Evolutionary conservation across 2,888 invertebrate genomes (phyloP), one percentile per base, ranked within the genome.

Genomic region (Gibbula magus): DNA sequence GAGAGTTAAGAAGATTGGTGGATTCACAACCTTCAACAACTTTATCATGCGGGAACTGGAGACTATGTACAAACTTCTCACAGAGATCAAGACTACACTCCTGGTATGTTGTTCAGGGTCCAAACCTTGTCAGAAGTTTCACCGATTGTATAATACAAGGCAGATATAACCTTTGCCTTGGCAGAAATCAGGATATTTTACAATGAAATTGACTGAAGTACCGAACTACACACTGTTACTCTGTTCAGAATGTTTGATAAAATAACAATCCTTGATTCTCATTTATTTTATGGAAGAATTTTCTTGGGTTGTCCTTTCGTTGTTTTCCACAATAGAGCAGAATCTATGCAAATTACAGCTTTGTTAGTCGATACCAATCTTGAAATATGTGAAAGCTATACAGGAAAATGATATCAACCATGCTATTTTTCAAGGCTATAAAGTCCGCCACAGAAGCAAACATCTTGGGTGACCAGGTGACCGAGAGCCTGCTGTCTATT

Each of bases 1-100:
- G 82, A 88, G 91, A 75, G 88, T 92, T 70, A 92, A 90, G 88
- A 92, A 92, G 83, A 88, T 92, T 54, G 91, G 91, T 52, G 91
- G 91, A 39, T 88, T 87, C 82, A 91, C 92, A 20, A 84, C 89
- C 20, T 92, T 92, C 82, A 92, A 92, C 83, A 88, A 89, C 80
- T 92, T 89, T 86, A 89, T 92, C 80, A 89, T 92, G 87, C 91
- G 89, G 81, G 92, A 92, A 79, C 82, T 92, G 75, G 91, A 91
- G 54, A 87, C 88, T 25, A 90, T 92, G 89, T 90, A 90, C 82
- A 86, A 81, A 77, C 86, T 92, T 32, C 85, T 92, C 4, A 88
- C 88, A 29, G 91, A 92, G 75, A 91, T 92, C 82, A 91, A 88
- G 80, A 82, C 88, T 22, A 89, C 91, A 25, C 86, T 92, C 8